Percentiles rank a stretch among this genome's conserved stretches.
phyloP scores from a whole-genome alignment of 2,113 vertebrate genomes.

The Rhabdornis inornatus region DNA sequence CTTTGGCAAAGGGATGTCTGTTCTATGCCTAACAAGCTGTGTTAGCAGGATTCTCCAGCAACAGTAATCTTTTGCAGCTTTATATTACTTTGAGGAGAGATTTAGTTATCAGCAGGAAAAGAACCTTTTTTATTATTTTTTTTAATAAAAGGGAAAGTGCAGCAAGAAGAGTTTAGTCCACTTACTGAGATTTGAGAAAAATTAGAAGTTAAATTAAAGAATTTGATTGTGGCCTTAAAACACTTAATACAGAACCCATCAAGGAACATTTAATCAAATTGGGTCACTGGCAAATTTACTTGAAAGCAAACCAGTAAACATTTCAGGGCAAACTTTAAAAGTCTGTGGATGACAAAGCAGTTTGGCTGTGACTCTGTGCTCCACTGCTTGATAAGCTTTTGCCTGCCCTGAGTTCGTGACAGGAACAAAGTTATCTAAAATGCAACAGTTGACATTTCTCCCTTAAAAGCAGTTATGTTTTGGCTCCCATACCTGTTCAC shows the following conservation, averaged over 20 bases:
- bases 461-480: not conserved
- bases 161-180: not conserved
- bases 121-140: not conserved
- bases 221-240: not conserved
- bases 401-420: not conserved
- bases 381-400: rapidly evolving
- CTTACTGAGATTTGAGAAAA: not conserved
- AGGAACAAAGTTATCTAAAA: not conserved
- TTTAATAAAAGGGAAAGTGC: not conserved
- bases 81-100: not conserved
- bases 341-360: not conserved
- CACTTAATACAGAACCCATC: not conserved
- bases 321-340: not conserved
- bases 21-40: not conserved
- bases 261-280: not conserved
- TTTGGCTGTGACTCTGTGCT: not conserved
- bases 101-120: not conserved
- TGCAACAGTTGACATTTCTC: not conserved
- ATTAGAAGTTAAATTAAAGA: not conserved
- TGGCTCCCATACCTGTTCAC: rapidly evolving
- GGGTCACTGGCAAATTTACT: not conserved
- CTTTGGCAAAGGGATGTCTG: not conserved
- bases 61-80: not conserved
- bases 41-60: not conserved
- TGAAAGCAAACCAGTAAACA: not conserved